Conservation (phyloP, 1,140 invertebrate species). For the Andricus grossulariae region DNA sequence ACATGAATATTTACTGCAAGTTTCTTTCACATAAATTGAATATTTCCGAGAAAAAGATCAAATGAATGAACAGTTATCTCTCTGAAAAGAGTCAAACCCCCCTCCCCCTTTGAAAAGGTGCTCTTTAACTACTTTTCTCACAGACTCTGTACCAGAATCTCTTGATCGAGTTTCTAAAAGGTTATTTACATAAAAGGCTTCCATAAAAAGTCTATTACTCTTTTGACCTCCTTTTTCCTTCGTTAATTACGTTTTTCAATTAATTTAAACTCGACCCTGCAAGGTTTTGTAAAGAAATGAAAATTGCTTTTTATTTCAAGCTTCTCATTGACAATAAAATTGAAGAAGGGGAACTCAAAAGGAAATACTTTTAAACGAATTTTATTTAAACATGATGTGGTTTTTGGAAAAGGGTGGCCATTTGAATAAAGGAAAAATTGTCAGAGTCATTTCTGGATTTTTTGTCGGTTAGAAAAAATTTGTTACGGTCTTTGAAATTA, state of each 20-base stretch:
- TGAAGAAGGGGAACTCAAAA: background rate
- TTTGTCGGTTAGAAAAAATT: no score
- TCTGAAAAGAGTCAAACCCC: background rate
- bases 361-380: background rate
- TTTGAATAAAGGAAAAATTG: no score
- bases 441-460: no score
- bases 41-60: background rate
- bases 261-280: background rate
- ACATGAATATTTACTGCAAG: background rate
- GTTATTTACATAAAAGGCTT: slow-evolving; percentile 18
- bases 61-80: background rate
- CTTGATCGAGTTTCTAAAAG: slow-evolving; percentile 25
- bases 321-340: no score
- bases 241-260: slow-evolving; percentile 1
- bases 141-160: background rate
- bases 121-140: background rate
- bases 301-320: background rate
- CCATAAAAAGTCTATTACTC: slow-evolving; percentile 5
- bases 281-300: background rate
- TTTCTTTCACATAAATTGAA: background rate
- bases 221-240: slow-evolving; percentile 8
- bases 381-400: background rate
- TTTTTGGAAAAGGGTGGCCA: no score
- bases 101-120: background rate
- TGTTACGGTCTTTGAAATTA: no score